Percentiles rank a stretch among this genome's conserved stretches.
phyloP scores from a whole-genome alignment of 1,140 invertebrate genomes.

The Solenopsis invicta region DNA sequence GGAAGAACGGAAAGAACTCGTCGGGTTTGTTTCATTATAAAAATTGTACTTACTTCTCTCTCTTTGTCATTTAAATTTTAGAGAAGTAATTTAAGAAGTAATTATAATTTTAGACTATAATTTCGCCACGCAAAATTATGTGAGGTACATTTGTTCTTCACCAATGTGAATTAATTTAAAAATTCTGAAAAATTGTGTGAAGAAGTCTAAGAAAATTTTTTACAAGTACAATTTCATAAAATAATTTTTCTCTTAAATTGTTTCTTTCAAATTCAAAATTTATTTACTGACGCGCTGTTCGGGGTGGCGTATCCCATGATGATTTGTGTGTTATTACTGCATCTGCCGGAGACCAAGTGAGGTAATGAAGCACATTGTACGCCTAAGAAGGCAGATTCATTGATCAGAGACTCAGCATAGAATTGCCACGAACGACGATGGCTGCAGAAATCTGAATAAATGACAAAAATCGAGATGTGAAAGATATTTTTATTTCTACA shows the following conservation, averaged over 20 bases:
- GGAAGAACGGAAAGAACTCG: too few species aligned
- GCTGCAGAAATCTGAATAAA: slow-evolving; percentile 88
- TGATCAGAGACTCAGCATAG: slow-evolving; percentile 88
- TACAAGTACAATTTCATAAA: neutral
- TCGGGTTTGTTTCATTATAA: too few species aligned
- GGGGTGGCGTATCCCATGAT: slow-evolving; percentile 76
- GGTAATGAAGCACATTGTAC: slow-evolving; percentile 75
- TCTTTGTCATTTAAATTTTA: too few species aligned
- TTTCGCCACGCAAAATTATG: too few species aligned
- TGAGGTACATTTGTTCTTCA: too few species aligned
- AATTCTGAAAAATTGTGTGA: too few species aligned
- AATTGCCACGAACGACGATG: slow-evolving; percentile 89
- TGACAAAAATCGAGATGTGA: neutral
- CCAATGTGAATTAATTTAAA: too few species aligned
- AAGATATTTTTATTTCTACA: neutral
- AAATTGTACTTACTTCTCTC: too few species aligned
- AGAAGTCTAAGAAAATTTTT: neutral
- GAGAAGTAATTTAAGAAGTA: too few species aligned
- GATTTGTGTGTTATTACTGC: slow-evolving; percentile 46
- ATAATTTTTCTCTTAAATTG: neutral
- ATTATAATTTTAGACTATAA: too few species aligned
- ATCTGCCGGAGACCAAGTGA: slow-evolving; percentile 25
- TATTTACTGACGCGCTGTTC: slow-evolving; percentile 68
- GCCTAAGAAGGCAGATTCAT: slow-evolving; percentile 81
- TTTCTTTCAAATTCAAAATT: neutral